These are phyloP conservation scores for Hippocampus mohnikei DNA, from an alignment of 2,113 vertebrate species.

Conservation along the genomic window DNA sequence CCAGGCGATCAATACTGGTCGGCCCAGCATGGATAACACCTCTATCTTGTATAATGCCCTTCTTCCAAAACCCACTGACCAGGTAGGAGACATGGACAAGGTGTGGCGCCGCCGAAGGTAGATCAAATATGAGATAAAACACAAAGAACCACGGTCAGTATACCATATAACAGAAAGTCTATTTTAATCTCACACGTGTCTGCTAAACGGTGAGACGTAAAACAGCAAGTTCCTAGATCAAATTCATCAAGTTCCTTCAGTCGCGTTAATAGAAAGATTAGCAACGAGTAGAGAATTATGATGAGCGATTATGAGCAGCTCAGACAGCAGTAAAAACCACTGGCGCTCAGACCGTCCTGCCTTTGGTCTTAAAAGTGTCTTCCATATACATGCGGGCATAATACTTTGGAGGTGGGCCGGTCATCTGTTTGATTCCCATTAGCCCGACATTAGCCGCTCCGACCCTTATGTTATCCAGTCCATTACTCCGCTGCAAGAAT, in stretches of 20 bases:
- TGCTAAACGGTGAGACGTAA: not conserved
- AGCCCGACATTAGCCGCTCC: slow-evolving; percentile 67
- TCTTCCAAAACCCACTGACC: slow-evolving; percentile 53
- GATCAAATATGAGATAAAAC: slow-evolving; percentile 12
- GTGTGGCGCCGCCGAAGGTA: slow-evolving; percentile 4
- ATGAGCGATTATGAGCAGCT: slow-evolving; percentile 25
- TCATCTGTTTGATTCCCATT: slow-evolving; percentile 66
- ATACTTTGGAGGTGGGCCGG: slow-evolving; percentile 61
- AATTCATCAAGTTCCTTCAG: not conserved
- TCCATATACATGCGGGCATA: slow-evolving; percentile 47
- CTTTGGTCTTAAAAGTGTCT: slow-evolving; percentile 50
- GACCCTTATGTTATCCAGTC: slow-evolving; percentile 71
- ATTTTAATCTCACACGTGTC: not conserved
- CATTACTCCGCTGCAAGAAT: slow-evolving; percentile 61
- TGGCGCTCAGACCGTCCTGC: slow-evolving; percentile 31
- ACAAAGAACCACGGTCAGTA: not conserved
- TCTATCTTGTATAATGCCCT: slow-evolving; percentile 62
- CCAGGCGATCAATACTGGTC: slow-evolving; percentile 62
- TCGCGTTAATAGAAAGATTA: slow-evolving; percentile 12
- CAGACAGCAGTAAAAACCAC: slow-evolving; percentile 32
- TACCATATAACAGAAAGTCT: not conserved
- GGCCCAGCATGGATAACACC: slow-evolving; percentile 55
- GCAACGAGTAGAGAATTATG: slow-evolving; percentile 9
- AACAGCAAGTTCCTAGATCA: slow-evolving; percentile 9
- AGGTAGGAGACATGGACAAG: slow-evolving; percentile 43